Evolutionary conservation across 2,113 vertebrate species (phyloP).

Genomic region (Myocastor coypus): DNA sequence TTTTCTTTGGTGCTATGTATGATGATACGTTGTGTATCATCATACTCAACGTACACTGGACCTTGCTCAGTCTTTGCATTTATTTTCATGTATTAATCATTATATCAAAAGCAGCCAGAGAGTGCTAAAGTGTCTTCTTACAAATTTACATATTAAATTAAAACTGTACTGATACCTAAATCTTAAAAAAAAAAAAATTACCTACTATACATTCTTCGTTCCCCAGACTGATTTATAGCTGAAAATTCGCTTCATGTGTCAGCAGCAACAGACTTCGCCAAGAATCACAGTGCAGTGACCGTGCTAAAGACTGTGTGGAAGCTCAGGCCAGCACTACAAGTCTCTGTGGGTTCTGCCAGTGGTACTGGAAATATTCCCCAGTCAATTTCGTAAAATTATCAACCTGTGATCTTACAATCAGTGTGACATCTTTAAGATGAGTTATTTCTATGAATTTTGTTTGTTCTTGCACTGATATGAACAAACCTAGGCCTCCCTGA

Average conservation of each 20-base stretch:
- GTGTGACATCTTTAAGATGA: neutral
- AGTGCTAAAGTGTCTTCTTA: neutral
- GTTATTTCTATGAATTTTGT: neutral
- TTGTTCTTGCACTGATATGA: neutral
- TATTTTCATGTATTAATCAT: neutral
- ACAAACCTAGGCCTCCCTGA: too few species aligned
- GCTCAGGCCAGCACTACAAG: neutral
- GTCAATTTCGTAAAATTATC: neutral
- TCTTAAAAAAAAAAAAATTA: neutral
- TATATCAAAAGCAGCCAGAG: neutral
- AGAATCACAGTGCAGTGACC: neutral
- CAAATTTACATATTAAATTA: neutral
- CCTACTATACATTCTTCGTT: neutral
- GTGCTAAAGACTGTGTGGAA: neutral
- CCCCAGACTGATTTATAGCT: neutral
- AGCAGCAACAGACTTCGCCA: neutral
- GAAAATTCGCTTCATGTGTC: neutral
- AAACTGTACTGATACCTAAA: neutral
- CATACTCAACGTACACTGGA: neutral
- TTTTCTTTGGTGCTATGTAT: neutral
- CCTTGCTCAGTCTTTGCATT: neutral
- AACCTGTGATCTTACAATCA: neutral
- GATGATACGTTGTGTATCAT: too few species aligned
- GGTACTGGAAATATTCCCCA: neutral
- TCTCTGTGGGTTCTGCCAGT: neutral